Evolutionary conservation across 1,140 invertebrate species (phyloP), one percentile per base, ranked within the genome.

Genomic region (Scylla paramamosain): DNA sequence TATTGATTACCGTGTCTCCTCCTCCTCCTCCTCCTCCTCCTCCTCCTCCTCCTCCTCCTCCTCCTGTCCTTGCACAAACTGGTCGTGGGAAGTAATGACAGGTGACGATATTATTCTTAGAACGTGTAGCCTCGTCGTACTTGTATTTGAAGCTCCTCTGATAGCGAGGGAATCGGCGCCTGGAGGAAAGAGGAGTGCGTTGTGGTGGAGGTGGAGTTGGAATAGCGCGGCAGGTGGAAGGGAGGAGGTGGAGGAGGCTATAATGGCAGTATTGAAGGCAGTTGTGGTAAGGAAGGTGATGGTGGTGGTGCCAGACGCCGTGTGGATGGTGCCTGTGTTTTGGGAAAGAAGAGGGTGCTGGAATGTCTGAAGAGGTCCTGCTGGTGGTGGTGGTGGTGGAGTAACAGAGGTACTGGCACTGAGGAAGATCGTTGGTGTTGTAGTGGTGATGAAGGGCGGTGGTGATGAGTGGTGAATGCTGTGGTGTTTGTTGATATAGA

Each of bases 41-140:
- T n/a, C 6, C 25, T 77, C 67, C 67, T 77, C 67, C 52, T 59
- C 52, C 20, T 59, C 12, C 52, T 59, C 52, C 10, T 59, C 2
- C 10, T 59, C 52, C 20, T 59, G 2, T 20, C 20, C 67, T 77
- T 77, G 67, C 67, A 77, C 67, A 77, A 77, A 77, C 67, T 77
- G 25, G 20, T n/a, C 12, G 10, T 77, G 67, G 67, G 8, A n/a
- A 77, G 67, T n/a, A 77, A 25, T 77, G 67, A 77, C 67, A 77
- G 67, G 67, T 77, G 67, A n/a, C 67, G 67, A 7, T 77, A n/a
- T 77, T 77, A 77, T 77, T n/a, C 67, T 77, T 77, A 77, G 67
- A 77, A 77, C 67, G 4, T n/a, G 67, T 77, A n/a, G 67, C 25
- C 67, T 7, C 67, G 67, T 77, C 16, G 1, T 20, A 77, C 67